These are phyloP conservation scores for Achatina immaculata DNA, from an alignment of 1,140 invertebrate genomes.

Conservation along the genomic window DNA sequence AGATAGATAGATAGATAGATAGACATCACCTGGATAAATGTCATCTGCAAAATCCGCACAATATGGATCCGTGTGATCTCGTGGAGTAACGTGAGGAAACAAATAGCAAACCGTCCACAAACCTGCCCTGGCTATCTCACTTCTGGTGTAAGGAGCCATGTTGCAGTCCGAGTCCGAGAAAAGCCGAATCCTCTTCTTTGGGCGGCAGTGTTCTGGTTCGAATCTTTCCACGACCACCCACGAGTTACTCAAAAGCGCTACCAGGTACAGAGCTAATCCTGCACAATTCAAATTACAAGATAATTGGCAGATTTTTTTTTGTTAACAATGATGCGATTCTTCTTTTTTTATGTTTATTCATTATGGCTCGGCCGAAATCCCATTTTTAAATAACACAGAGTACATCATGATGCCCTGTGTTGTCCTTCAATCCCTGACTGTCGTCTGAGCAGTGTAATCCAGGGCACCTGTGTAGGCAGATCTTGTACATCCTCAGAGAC, in stretches of 20 bases:
- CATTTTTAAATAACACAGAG: too few species aligned
- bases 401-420: too few species aligned
- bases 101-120: neutral
- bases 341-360: too few species aligned
- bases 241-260: neutral
- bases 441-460: too few species aligned
- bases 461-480: too few species aligned
- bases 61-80: neutral
- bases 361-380: too few species aligned
- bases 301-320: too few species aligned
- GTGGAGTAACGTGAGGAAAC: neutral
- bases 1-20: too few species aligned
- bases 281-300: too few species aligned
- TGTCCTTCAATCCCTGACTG: too few species aligned
- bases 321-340: too few species aligned
- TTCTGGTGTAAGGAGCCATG: neutral
- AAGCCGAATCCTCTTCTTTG: neutral
- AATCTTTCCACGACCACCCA: neutral
- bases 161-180: neutral
- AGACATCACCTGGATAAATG: neutral
- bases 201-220: neutral
- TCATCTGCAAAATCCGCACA: neutral
- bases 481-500: too few species aligned
- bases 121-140: neutral
- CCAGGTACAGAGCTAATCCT: neutral